Evolutionary conservation across 2,113 vertebrate genomes (phyloP).

Genomic region (Fregata magnificens): DNA sequence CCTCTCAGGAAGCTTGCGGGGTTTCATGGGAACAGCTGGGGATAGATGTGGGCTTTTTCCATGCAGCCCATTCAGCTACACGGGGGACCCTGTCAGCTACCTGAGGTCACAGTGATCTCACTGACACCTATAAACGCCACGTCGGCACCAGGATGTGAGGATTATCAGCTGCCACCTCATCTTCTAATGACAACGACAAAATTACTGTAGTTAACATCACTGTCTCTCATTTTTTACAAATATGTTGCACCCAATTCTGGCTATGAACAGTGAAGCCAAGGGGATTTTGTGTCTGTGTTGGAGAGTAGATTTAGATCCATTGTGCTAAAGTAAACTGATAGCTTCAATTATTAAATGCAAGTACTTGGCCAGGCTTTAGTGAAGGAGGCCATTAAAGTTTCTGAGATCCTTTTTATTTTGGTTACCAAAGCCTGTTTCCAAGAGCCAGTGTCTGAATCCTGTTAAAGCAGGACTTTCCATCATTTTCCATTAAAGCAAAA

Average conservation of each 20-base stretch:
- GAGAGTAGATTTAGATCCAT: neutral
- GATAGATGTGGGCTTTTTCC: neutral
- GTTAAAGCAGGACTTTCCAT: constrained; percentile 56
- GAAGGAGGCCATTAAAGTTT: constrained; percentile 9
- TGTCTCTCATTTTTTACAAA: neutral
- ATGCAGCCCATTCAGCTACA: neutral
- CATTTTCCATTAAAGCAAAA: constrained; percentile 52
- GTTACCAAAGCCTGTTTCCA: constrained; percentile 58
- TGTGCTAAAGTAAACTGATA: constrained; percentile 45
- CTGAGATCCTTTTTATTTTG: constrained; percentile 57
- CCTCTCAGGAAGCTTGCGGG: rapidly evolving
- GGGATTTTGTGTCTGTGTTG: neutral
- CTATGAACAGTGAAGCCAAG: neutral
- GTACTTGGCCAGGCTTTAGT: constrained; percentile 25
- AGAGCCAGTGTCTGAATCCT: constrained; percentile 17
- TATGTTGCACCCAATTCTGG: neutral
- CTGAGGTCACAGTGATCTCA: neutral
- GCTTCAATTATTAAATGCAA: constrained; percentile 37
- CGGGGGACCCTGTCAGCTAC: neutral
- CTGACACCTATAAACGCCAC: neutral
- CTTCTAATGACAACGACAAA: neutral
- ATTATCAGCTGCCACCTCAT: neutral
- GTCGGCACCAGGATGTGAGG: neutral
- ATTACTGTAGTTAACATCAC: neutral
- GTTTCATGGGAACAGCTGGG: neutral